These are phyloP conservation scores for Alsophila aescularia DNA, from an alignment of 2,888 invertebrate species.

Conservation along the genomic window DNA sequence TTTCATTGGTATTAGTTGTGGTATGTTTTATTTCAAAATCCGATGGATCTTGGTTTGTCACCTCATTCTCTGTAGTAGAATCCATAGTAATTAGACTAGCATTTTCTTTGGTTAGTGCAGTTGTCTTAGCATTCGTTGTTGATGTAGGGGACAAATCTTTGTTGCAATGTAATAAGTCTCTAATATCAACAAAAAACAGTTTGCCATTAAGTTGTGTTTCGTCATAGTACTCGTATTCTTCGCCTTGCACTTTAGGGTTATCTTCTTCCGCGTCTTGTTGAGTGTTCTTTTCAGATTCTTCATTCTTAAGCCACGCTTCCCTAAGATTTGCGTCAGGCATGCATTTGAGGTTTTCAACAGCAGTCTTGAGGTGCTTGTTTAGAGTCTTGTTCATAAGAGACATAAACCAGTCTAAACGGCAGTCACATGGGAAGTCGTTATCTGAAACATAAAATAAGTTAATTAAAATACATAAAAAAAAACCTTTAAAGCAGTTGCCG, in stretches of 20 bases:
- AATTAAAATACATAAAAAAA: not conserved
- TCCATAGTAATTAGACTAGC: constrained; percentile 20
- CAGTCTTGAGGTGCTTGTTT: constrained; percentile 57
- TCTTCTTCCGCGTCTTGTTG: constrained; percentile 51
- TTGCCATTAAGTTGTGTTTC: constrained; percentile 73
- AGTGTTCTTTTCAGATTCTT: constrained; percentile 54
- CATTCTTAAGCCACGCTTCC: constrained; percentile 60
- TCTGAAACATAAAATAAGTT: constrained; percentile 59
- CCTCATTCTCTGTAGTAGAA: constrained; percentile 19
- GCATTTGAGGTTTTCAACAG: constrained; percentile 73
- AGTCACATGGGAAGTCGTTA: constrained; percentile 71
- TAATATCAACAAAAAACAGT: constrained; percentile 70
- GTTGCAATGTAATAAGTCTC: constrained; percentile 64
- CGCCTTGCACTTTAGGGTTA: constrained; percentile 43
- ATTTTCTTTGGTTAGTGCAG: constrained; percentile 17
- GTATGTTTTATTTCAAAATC: constrained; percentile 39
- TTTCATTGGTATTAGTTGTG: constrained; percentile 30
- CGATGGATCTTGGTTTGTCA: constrained; percentile 38
- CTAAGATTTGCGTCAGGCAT: constrained; percentile 57
- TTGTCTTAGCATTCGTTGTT: constrained; percentile 10
- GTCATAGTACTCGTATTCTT: constrained; percentile 76
- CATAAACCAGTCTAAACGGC: constrained; percentile 71
- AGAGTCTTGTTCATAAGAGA: constrained; percentile 66
- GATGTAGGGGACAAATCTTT: not conserved
- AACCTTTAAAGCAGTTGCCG: too few species aligned